phyloP scores from a whole-genome alignment of 2,888 invertebrate genomes.

The Sinodicranocentrus sp. region DNA sequence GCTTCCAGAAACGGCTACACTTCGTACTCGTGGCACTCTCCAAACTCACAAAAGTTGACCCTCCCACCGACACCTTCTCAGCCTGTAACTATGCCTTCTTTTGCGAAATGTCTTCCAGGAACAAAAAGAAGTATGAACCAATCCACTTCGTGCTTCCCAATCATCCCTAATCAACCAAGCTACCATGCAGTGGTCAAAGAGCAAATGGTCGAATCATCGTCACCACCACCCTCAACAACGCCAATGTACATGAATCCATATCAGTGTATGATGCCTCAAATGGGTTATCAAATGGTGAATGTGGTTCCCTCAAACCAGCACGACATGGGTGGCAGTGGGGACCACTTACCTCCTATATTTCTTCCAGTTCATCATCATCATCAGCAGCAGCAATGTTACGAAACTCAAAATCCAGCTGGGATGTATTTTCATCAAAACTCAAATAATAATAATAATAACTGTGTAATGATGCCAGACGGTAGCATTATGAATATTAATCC shows the following conservation, averaged over 20 bases:
- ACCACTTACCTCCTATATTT: constrained; percentile 1
- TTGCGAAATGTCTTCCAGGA: constrained; percentile 40
- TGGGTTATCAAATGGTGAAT: constrained; percentile 35
- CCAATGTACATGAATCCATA: neutral
- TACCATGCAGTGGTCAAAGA: constrained; percentile 15
- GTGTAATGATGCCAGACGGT: neutral
- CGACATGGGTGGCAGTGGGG: constrained; percentile 14
- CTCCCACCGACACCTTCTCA: constrained; percentile 35
- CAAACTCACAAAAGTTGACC: neutral
- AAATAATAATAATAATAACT: neutral
- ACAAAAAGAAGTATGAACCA: constrained; percentile 14
- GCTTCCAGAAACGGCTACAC: constrained; percentile 4
- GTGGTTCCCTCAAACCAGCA: neutral
- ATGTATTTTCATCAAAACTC: neutral
- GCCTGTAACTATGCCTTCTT: constrained; percentile 50
- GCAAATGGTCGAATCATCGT: neutral
- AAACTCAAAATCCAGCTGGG: neutral
- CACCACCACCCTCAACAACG: neutral
- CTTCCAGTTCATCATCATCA: constrained; percentile 19
- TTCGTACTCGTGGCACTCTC: neutral
- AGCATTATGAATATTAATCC: neutral
- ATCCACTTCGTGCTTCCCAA: constrained; percentile 8
- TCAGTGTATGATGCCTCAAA: neutral
- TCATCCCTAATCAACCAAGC: constrained; percentile 21
- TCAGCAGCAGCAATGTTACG: constrained; percentile 26